These are phyloP conservation scores for Cenopis cana DNA, from an alignment of 2,888 invertebrate genomes.

Conservation along the genomic window DNA sequence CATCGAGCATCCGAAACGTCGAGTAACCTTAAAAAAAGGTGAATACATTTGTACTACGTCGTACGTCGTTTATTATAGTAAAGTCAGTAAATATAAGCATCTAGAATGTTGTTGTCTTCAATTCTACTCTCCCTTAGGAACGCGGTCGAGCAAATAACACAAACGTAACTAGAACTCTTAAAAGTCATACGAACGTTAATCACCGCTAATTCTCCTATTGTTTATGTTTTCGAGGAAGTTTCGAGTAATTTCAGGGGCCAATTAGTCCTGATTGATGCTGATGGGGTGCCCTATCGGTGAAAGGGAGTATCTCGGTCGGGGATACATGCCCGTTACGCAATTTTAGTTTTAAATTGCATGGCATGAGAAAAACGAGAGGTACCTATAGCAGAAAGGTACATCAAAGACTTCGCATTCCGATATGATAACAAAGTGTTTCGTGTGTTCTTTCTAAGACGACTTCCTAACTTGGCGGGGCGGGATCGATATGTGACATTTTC, in stretches of 20 bases:
- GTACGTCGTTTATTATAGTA: not conserved
- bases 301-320: not conserved
- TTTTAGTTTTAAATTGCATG: not conserved
- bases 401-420: too few relatives aligned
- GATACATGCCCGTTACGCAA: not conserved
- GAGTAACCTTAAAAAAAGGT: too few relatives aligned
- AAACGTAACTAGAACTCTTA: conserved; percentile 22
- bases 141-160: conserved; percentile 16
- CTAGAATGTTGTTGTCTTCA: not conserved
- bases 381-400: not conserved
- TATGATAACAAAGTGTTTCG: not conserved
- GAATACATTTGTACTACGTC: too few relatives aligned
- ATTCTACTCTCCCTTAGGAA: not conserved
- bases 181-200: conserved; percentile 25
- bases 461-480: too few relatives aligned
- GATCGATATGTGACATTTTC: too few relatives aligned
- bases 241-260: conserved; percentile 23
- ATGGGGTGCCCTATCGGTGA: not conserved
- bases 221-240: conserved; percentile 29
- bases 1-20: too few relatives aligned
- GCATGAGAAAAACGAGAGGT: not conserved
- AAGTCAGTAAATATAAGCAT: too few relatives aligned
- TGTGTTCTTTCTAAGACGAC: not conserved
- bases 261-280: conserved; percentile 24
- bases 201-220: conserved; percentile 11